These are phyloP conservation scores for Herpetotheres cachinnans DNA, from an alignment of 2,113 vertebrate species.

Conservation along the genomic window DNA sequence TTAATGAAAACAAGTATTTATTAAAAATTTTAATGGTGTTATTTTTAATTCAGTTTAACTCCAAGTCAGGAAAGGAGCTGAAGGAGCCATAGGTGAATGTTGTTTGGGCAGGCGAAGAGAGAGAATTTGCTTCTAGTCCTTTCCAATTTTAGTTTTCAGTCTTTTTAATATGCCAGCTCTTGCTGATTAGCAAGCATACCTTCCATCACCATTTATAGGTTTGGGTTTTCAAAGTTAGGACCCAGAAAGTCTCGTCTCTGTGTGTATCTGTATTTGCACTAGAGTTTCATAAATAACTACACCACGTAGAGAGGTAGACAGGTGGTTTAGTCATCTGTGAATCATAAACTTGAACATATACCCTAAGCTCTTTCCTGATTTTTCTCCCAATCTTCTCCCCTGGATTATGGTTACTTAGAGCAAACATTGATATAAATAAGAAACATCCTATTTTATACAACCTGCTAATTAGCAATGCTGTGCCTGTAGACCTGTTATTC, in stretches of 20 bases:
- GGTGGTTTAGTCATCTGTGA: neutral
- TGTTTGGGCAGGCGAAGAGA: neutral
- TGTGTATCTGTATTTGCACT: neutral
- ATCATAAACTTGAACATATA: neutral
- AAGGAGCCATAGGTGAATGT: neutral
- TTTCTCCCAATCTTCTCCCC: neutral
- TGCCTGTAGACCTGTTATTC: neutral
- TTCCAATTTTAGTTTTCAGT: neutral
- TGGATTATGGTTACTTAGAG: neutral
- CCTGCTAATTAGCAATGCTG: neutral
- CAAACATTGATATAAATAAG: neutral
- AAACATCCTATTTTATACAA: neutral
- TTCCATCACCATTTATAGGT: neutral
- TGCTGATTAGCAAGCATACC: neutral
- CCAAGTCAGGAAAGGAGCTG: neutral
- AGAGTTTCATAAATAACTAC: neutral
- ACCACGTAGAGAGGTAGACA: neutral
- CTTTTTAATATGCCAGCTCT: neutral
- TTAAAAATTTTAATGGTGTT: neutral
- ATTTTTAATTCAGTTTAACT: neutral
- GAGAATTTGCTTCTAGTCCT: neutral
- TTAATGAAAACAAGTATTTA: neutral
- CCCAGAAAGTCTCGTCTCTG: neutral
- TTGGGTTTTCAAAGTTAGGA: neutral
- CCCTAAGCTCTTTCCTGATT: fast-evolving